Base-by-base conservation (phyloP, 2,888 invertebrate genomes). In the Pandemis corylana region DNA sequence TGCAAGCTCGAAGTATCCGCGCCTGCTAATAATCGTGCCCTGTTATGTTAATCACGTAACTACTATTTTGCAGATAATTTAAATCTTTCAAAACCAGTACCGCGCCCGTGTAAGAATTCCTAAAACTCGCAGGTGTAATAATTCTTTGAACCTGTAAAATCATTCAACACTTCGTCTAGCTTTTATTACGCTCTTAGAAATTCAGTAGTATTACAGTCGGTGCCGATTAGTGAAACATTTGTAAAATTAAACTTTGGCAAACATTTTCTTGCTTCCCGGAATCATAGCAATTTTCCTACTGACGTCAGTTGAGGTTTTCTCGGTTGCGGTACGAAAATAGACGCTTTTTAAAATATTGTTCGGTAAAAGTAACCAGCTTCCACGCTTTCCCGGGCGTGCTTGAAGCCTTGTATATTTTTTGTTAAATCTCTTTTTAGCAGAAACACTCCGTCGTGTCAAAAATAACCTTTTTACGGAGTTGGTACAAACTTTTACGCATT, bases 241-340 rank as follows among this genome's bases (percentile, higher is more conserved):
- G 80, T 85, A 85, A 88, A 92, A 91, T 91, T 89, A 87, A 80
- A 83, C 84, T 81, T 91, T 93, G 92, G 93, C 93, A 93, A 87
- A 86, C 86, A 81, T 82, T 56, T 83, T 78, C 79, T 70, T 76
- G 84, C 87, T 93, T 92, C 93, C 89, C 86, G 86, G 92, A 90
- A 90, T 82, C 79, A 81, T 78, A 80, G 81, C 78, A 84, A 80
- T 85, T 84, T 87, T 83, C 82, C 78, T 78, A 75, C 78, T 86
- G 85, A 87, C 87, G 87, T 83, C 80, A 78, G 77, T 75, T 77
- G 75, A 78, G 66, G 79, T 84, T 86, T 84, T 84, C 83, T 80
- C 46, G 77, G 78, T 77, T 80, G 77, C 77, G 68, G 76, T 74
- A 65, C 76, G 69, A 66, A 73, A 75, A 75, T 75, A 75, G 70